Evolutionary conservation across 2,113 vertebrate genomes (phyloP), one percentile per base, ranked within the genome.

Genomic region (Microtus oregoni): DNA sequence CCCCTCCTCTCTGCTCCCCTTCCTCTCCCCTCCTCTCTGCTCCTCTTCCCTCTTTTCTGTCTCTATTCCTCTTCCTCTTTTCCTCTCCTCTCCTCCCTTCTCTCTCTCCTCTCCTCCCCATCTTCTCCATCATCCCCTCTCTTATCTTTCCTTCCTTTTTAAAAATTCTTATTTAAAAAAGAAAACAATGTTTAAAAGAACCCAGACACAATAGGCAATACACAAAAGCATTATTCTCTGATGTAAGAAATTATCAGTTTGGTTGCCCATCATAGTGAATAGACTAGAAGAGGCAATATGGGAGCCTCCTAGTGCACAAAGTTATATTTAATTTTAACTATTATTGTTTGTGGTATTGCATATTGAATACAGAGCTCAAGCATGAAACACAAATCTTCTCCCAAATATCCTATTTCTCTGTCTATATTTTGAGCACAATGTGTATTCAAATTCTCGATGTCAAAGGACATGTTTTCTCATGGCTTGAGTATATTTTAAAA

Each of bases 171-270:
- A 76, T 92, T 91, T 90, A 52, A 86, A 58, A 55, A 58, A 58
- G 58, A 58, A 58, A 95, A 61, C 15, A 92, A 86, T 35, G 3
- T 70, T 65, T 41, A 89, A 78, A 89, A 81, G 41, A 79, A 90
- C 41, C 14, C 61, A 68, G 47, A 73, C 35, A 47, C 7, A 68
- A 72, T 92, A 92, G 70, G 24, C 63, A 94, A 30, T 47, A 3
- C 73, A 30, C 35, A 50, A 94, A 97, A 77, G 35, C 24, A 82
- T 94, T 77, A 76, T 79, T 52, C 10, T 81, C 41, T 52, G 32
- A 44, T 94, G 15, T 72, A 87, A 35, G 70, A 94, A 88, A 61
- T n/a, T 22, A 90, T 7, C 65, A 65, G 7, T 89, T 61, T 85
- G 38, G 61, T 87, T 65, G 95, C 10, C 8, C 8, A 6, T 12